Evolutionary conservation across 2,888 invertebrate genomes (phyloP).

Genomic region (Lepidocyrtoides sp.): DNA sequence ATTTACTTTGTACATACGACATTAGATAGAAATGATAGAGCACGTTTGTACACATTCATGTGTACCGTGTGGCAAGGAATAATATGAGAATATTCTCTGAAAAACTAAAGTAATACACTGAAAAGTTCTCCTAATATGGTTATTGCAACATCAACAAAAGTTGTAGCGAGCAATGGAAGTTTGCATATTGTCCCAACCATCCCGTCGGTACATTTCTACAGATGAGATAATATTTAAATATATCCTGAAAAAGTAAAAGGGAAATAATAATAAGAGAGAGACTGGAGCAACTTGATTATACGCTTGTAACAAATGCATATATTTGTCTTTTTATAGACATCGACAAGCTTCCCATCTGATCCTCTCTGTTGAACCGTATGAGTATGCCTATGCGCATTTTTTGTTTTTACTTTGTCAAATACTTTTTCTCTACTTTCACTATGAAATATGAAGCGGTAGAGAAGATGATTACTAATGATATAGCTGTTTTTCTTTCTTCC

Average conservation of each 20-base stretch:
- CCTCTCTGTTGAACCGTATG: slow-evolving; percentile 19
- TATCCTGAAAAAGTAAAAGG: neutral
- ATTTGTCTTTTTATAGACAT: neutral
- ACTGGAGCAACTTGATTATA: slow-evolving; percentile 38
- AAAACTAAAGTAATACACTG: neutral
- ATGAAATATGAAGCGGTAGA: slow-evolving; percentile 43
- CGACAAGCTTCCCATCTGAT: neutral
- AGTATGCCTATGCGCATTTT: neutral
- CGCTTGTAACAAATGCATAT: neutral
- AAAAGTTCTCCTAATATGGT: neutral
- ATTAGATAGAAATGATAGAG: too few species aligned
- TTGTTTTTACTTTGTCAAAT: slow-evolving; percentile 57
- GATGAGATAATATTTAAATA: slow-evolving; percentile 21
- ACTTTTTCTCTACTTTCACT: neutral
- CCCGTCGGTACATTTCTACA: neutral
- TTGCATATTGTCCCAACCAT: neutral
- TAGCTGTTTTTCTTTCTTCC: slow-evolving; percentile 36
- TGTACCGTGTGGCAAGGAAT: neutral
- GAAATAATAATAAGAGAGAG: slow-evolving; percentile 20
- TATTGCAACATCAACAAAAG: neutral
- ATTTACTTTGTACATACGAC: too few species aligned
- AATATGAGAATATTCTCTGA: neutral
- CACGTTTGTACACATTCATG: too few species aligned
- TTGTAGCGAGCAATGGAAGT: neutral
- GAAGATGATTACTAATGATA: slow-evolving; percentile 58